Evolutionary conservation across 2,113 vertebrate genomes (phyloP).

Genomic region (Excalfactoria chinensis): DNA sequence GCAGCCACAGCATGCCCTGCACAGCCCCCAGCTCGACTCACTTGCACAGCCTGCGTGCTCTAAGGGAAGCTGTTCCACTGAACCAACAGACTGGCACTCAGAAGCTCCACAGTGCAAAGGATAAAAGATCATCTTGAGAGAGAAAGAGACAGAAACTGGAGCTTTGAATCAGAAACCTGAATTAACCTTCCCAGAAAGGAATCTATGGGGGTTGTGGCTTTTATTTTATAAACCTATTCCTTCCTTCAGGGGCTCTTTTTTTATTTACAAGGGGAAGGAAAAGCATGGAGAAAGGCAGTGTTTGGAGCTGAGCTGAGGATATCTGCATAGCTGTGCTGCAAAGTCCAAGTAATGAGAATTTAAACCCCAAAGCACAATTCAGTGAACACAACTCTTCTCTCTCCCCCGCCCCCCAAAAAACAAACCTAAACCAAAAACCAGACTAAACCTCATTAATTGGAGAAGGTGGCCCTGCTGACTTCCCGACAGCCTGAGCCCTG

Average conservation of each 20-base stretch:
- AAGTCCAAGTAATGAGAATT: neutral
- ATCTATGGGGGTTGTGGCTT: neutral
- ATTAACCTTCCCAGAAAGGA: constrained; percentile 42
- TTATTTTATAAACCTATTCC: constrained; percentile 47
- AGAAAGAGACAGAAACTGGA: constrained; percentile 23
- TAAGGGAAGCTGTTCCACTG: neutral
- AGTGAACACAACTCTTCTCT: neutral
- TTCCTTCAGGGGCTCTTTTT: constrained; percentile 8
- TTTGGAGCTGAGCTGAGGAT: neutral
- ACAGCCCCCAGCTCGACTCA: neutral
- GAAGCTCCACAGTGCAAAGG: constrained; percentile 11
- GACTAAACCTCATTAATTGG: neutral
- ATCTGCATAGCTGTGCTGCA: neutral
- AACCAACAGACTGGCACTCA: neutral
- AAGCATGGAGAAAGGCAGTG: neutral
- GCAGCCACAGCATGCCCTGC: neutral
- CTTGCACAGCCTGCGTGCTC: neutral
- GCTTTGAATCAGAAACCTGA: constrained; percentile 47
- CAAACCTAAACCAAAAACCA: neutral
- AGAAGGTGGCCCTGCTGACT: neutral
- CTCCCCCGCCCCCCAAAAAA: neutral
- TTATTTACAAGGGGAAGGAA: neutral
- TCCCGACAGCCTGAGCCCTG: neutral
- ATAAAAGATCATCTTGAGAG: constrained; percentile 34
- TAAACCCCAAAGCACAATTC: neutral